These are phyloP conservation scores for Pristionchus japonicus DNA, from an alignment of 2,888 invertebrate genomes.

Conservation along the genomic window DNA sequence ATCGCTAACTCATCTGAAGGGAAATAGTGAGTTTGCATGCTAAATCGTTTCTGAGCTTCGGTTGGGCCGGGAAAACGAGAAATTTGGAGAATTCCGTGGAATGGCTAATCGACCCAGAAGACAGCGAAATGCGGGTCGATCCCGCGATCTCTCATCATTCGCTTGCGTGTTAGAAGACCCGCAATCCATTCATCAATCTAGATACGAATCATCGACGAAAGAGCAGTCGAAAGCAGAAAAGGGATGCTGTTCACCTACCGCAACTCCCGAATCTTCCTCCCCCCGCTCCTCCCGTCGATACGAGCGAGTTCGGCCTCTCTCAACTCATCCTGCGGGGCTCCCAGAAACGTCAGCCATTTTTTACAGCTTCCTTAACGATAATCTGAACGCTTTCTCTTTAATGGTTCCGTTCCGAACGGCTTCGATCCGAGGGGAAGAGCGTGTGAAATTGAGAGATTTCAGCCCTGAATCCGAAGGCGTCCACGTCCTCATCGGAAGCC, in stretches of 20 bases:
- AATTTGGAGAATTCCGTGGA: conserved; percentile 13
- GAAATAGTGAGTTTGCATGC: not conserved
- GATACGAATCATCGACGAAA: conserved; percentile 23
- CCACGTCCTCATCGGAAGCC: conserved; percentile 33
- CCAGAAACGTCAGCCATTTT: not conserved
- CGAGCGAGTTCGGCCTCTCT: not conserved
- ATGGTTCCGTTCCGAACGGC: conserved; percentile 9
- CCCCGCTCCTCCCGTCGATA: not conserved
- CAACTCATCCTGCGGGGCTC: conserved; percentile 22
- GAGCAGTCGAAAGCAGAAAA: not conserved
- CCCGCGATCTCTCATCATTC: not conserved
- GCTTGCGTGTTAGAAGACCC: not conserved
- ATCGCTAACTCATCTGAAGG: not conserved
- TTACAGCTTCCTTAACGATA: not conserved
- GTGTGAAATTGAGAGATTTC: not conserved
- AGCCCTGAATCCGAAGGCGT: conserved; percentile 42
- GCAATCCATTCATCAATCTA: not conserved
- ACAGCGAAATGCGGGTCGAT: not conserved
- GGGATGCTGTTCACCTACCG: not conserved
- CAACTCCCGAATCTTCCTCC: conserved; percentile 34
- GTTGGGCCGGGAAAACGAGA: not conserved
- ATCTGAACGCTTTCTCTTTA: not conserved
- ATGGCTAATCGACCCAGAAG: conserved; percentile 9
- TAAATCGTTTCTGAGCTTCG: not conserved
- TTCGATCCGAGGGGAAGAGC: not conserved